Evolutionary conservation across 1,140 invertebrate genomes (phyloP), one percentile per base, ranked within the genome.

Genomic region (Macrosteles quadrilineatus): DNA sequence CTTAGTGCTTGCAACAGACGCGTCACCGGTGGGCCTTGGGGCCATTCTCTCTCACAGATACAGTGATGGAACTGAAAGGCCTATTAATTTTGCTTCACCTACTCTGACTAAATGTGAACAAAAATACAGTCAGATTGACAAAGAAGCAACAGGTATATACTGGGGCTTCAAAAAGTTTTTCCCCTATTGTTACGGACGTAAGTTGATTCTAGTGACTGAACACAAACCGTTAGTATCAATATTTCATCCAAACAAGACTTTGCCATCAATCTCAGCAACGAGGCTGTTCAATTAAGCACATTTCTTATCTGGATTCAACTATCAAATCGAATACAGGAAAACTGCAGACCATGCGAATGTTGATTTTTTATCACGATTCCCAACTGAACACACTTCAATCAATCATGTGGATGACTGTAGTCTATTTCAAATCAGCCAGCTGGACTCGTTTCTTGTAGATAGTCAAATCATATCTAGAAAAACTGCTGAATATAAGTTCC

Each of bases 11-110:
- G 77, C 81, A 12, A 81, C 81, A 27, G 85, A 87, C 76, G 82
- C 83, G 12, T 82, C 79, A 31, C 70, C 77, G 1, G 80, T 80
- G 74, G 84, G 82, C n/a, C 72, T 86, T 2, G 83, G 84, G 0
- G n/a, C n/a, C 0, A 78, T 84, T 4, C 69, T 87, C 0, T 77
- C 78, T 1, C 84, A 87, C 67, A 66, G 67, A 0, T 74, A 77
- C 21, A 17, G 72, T 21, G 76, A 83, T 73, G 78, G 77, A 9
- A 47, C 36, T 2, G 80, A 83, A 72, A 72, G 70, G 71, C 81
- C 82, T 1, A 78, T 85, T 36, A 79, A 79, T 4, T 84, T 80
- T 76, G 79, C 78, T 3, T 84, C 80, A 0, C 63, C 81, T 67
- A 77, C 78, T 2, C 67, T 87, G 21, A 76, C 73, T 63, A 80